Percentiles rank a stretch among this genome's conserved stretches.
These are phyloP conservation scores for Oikopleura albicans DNA, from an alignment of 23 tunicate species.

Conservation along the genomic window DNA sequence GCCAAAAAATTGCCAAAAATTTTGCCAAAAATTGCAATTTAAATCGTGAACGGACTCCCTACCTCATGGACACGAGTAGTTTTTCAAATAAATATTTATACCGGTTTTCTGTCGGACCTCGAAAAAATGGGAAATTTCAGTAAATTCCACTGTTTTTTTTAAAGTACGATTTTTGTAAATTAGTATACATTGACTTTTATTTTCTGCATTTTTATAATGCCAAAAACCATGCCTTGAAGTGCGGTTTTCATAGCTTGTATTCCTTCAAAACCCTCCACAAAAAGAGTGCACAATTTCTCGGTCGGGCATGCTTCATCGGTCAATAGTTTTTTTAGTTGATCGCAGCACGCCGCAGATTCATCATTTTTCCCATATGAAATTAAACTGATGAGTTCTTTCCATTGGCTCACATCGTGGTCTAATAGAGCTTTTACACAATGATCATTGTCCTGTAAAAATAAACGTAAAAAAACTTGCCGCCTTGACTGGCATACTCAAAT, in stretches of 20 bases:
- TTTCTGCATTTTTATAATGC: no score
- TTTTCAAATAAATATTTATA: no score
- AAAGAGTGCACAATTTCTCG: background rate
- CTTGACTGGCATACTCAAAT: no score
- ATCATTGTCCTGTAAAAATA: background rate
- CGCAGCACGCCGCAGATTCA: constrained; percentile 8
- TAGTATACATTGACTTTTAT: no score
- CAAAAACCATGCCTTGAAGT: background rate
- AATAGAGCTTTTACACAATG: background rate
- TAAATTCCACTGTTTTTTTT: no score
- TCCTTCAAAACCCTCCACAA: constrained; percentile 4
- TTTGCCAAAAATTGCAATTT: no score
- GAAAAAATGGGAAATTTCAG: no score
- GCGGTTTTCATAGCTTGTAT: background rate
- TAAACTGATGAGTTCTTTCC: background rate
- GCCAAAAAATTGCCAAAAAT: no score
- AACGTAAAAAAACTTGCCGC: background rate
- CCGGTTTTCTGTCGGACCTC: no score
- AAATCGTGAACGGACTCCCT: no score
- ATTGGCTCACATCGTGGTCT: background rate
- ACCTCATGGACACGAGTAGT: no score
- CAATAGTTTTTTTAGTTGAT: background rate
- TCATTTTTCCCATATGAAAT: constrained; percentile 14
- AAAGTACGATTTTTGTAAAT: no score
- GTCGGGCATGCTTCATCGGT: background rate